Conservation (phyloP, 2,888 invertebrate genomes). For the Diploptera punctata region DNA sequence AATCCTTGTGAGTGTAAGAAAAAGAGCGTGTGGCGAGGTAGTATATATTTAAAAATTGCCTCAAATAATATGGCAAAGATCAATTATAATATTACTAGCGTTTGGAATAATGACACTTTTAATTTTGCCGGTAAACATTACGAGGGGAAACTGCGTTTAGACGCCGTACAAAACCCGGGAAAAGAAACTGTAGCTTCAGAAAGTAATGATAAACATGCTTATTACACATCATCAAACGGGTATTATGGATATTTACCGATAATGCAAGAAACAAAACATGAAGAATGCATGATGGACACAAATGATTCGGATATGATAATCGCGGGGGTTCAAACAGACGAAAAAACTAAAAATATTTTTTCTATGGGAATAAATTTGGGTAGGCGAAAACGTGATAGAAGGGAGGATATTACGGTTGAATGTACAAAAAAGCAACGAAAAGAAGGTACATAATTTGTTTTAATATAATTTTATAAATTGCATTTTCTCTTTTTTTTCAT, state of each 20-base stretch:
- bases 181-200: not conserved
- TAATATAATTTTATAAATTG: too few relatives aligned
- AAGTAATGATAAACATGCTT: not conserved
- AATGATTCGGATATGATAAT: not conserved
- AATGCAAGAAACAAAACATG: not conserved
- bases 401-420: not conserved
- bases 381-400: constrained; percentile 14
- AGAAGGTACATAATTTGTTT: constrained; percentile 7
- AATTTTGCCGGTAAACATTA: too few relatives aligned
- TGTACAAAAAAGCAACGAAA: not conserved
- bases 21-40: too few relatives aligned
- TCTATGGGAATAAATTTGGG: not conserved
- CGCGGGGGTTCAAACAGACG: not conserved
- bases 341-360: not conserved
- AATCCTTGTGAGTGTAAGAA: too few relatives aligned
- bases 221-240: constrained; percentile 46
- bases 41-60: not conserved
- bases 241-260: constrained; percentile 51
- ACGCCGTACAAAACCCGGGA: not conserved
- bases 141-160: too few relatives aligned
- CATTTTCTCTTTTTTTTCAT: too few relatives aligned
- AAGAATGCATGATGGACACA: constrained; percentile 24
- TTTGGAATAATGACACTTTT: too few relatives aligned
- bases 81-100: not conserved
- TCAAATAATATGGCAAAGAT: constrained; percentile 14